Conservation (phyloP, 2,797 vertebrate species). For the Poecilia wingei region DNA sequence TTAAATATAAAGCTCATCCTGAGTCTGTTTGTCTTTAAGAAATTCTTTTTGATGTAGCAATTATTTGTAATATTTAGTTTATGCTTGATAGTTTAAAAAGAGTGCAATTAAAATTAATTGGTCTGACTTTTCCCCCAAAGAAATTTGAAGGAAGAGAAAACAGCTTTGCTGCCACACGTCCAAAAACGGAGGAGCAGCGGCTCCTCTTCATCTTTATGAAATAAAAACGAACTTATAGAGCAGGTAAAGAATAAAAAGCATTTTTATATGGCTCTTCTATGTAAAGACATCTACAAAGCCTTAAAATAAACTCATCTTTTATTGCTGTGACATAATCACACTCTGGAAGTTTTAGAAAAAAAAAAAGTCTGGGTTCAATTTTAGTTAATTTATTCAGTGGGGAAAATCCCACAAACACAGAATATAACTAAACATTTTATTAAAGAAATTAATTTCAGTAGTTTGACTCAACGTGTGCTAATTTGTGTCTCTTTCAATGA, state of each 20-base stretch:
- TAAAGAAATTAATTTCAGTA: background rate
- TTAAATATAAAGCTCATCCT: background rate
- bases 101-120: background rate
- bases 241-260: background rate
- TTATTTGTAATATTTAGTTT: background rate
- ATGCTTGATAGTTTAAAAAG: background rate
- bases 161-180: background rate
- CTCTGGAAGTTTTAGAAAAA: background rate
- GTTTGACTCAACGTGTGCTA: background rate
- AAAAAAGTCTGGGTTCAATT: background rate
- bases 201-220: background rate
- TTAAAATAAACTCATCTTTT: background rate
- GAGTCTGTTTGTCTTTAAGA: background rate
- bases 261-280: background rate
- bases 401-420: background rate
- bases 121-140: background rate
- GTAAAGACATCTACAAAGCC: background rate
- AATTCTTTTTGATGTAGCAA: background rate
- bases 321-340: background rate
- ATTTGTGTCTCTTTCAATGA: background rate
- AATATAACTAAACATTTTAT: background rate
- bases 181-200: background rate
- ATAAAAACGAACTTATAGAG: background rate
- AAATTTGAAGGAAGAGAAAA: background rate
- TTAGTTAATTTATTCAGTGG: background rate